Evolutionary conservation across 2,888 invertebrate genomes (phyloP), one percentile per base, ranked within the genome.

Genomic region (Bombyx huttoni): DNA sequence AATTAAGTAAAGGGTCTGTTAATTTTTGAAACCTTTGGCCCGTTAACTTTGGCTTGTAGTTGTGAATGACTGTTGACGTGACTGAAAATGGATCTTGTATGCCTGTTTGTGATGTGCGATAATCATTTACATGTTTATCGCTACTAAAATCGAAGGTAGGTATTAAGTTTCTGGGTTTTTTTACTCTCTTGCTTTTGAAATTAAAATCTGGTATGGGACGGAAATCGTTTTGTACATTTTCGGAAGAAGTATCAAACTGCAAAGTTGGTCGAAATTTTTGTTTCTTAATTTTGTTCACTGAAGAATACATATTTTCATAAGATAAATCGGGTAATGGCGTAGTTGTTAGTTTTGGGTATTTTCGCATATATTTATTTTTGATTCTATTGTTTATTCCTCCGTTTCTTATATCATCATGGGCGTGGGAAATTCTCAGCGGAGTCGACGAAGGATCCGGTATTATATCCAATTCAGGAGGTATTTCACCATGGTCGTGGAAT

Each of bases 401-500:
- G 7, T 84, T 67, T 56, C 74, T 72, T 46, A 84, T 53, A 12
- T 85, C 87, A 52, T 84, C 78, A 52, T 73, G 81, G 48, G 80
- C 79, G 53, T 86, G 86, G 0, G 83, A 78, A 46, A 75, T 64
- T 68, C 78, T 81, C 0, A 87, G 81, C 46, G 82, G 80, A 33
- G 65, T 65, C 34, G 73, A 63, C 55, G 86, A 64, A 34, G 71
- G 61, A 8, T 80, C 78, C 53, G 77, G 82, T 10, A 71, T 72
- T 49, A 87, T 64, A 57, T 85, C 83, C 9, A 77, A 56, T 56
- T 76, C 73, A 1, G 79, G 55, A 14, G 87, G 75, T 49, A 88
- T 71, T 68, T 89, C 89, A 12, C 89, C 89, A 51, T 89, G 89
- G 58, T 89, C 89, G 57, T 89, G 89, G 62, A 85, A 84, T 53